Evolutionary conservation across 2,797 vertebrate species (phyloP), one percentile per base, ranked within the genome.

Genomic region (Etheostoma nigrum): DNA sequence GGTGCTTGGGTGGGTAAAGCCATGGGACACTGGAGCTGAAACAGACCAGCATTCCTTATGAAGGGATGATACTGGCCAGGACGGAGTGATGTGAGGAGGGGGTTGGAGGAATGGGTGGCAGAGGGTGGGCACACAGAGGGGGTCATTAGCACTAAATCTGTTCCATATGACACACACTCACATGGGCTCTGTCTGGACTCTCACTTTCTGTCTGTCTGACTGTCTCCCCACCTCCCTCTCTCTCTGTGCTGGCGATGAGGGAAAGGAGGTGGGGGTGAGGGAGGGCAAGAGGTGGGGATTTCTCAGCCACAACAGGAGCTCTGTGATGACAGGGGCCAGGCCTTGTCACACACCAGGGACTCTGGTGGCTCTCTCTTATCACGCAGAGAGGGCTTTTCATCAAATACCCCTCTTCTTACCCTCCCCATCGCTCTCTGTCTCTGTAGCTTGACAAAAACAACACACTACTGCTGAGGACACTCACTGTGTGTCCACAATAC

Each of bases 111-210:
- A 54, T 66, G 72, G 80, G 82, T 89, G 88, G 88, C 77, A 87
- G 78, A 81, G 86, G 67, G 76, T 90, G 79, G 86, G 82, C 69
- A 87, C 51, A 63, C 48, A 54, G 79, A 1, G 2, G 12, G 21
- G 10, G 83, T 90, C 73, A 88, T 93, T 92, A 88, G 87, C 71
- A 95, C 96, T 96, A 97, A 98, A 98, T 95, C 98, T 96, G 95
- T 96, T 96, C 96, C 97, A 95, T 97, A 98, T 99, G 97, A 98
- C 95, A 96, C 92, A 91, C 91, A 87, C 95, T 98, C 96, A 97
- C 96, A 96, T 96, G 96, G 94, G 83, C 86, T 82, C 81, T 93
- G 96, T 95, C 93, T 93, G 91, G 91, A 93, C 86, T 89, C 83
- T 83, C 81, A 69, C 79, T 81, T 25, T 86, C 76, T 79, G 72